Percentiles rank a stretch among this genome's conserved stretches.
phyloP scores from a whole-genome alignment of 2,888 invertebrate species.

The Aspidiotus destructor region DNA sequence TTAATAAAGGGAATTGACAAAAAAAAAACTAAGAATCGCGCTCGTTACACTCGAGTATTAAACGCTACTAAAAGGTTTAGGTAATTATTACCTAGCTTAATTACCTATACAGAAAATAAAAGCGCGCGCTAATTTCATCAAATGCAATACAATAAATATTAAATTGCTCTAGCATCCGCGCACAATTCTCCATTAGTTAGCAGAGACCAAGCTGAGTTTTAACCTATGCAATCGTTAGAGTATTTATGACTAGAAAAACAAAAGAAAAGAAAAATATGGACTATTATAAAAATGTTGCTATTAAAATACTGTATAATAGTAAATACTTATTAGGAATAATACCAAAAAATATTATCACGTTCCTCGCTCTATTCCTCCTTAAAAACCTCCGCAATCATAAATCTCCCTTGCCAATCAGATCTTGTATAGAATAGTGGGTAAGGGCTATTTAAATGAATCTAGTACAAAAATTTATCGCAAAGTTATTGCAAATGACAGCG shows the following conservation, averaged over 20 bases:
- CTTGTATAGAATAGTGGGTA: too few relatives aligned
- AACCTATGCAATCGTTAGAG: slow-evolving; percentile 14
- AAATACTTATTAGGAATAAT: neutral
- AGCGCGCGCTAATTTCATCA: too few relatives aligned
- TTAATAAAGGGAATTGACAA: neutral
- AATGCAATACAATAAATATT: neutral
- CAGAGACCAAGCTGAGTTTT: slow-evolving; percentile 13
- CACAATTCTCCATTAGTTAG: slow-evolving; percentile 10
- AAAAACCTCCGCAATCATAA: neutral
- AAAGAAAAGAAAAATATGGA: neutral
- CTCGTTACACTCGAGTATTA: too few relatives aligned
- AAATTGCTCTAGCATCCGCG: slow-evolving; percentile 9
- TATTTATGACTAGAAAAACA: neutral
- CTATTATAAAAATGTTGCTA: neutral
- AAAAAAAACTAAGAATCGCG: neutral
- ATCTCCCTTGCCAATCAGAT: too few relatives aligned
- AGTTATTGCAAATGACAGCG: too few relatives aligned
- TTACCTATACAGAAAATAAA: too few relatives aligned
- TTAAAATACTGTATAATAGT: neutral
- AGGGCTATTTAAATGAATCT: too few relatives aligned
- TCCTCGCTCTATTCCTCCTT: neutral
- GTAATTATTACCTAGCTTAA: too few relatives aligned
- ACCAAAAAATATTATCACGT: neutral
- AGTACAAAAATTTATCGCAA: too few relatives aligned
- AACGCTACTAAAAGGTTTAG: too few relatives aligned